Conservation (phyloP, 2,888 invertebrate species). For the Nymphalis urticae region DNA sequence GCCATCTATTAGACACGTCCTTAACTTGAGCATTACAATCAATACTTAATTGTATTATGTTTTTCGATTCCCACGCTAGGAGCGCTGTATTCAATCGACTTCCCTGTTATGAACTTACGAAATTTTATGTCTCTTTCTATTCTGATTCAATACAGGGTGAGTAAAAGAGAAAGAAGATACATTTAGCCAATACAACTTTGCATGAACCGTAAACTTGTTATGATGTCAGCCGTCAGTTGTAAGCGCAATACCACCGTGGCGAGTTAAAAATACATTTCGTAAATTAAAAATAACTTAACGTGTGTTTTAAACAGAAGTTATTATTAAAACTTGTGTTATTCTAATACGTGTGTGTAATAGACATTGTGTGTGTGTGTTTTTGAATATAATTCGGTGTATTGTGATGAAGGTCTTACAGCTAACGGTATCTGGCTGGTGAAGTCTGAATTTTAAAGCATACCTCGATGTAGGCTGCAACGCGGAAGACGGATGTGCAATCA, state of each 20-base stretch:
- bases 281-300: constrained; percentile 35
- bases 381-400: constrained; percentile 33
- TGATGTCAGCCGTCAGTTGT: constrained; percentile 55
- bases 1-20: constrained; percentile 15
- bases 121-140: constrained; percentile 25
- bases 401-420: constrained; percentile 50
- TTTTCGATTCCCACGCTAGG: constrained; percentile 16
- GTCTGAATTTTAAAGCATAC: constrained; percentile 68
- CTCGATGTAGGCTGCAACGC: constrained; percentile 57
- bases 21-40: constrained; percentile 17
- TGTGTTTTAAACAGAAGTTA: constrained; percentile 33
- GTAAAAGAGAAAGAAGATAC: constrained; percentile 48
- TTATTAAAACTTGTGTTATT: constrained; percentile 28
- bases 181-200: constrained; percentile 60
- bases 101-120: constrained; percentile 8
- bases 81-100: constrained; percentile 4
- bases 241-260: constrained; percentile 59
- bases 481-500: constrained; percentile 59
- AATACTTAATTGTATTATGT: constrained; percentile 7
- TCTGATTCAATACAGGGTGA: not conserved
- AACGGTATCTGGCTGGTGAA: constrained; percentile 69
- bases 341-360: constrained; percentile 7
- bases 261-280: constrained; percentile 41
- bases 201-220: constrained; percentile 56
- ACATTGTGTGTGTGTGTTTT: constrained; percentile 34